Conservation (phyloP, 2,113 vertebrate species). For the Salvator merianae region DNA sequence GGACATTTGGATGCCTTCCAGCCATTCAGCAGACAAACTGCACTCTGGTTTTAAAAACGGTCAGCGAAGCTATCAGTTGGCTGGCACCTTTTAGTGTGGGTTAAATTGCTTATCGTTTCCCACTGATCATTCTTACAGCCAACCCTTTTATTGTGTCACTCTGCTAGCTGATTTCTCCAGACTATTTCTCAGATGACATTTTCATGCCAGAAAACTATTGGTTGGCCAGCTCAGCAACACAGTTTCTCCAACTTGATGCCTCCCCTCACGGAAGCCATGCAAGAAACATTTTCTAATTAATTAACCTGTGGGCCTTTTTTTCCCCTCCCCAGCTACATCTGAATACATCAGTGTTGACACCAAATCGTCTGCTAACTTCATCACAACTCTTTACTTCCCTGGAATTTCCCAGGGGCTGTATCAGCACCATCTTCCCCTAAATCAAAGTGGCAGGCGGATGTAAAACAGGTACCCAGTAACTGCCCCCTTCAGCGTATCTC, state of each 20-base stretch:
- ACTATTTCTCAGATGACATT: conserved; percentile 33
- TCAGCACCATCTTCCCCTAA: conserved; percentile 53
- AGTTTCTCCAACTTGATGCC: conserved; percentile 6
- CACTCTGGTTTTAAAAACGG: conserved; percentile 9
- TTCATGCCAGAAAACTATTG: conserved; percentile 27
- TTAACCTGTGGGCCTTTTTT: conserved; percentile 52
- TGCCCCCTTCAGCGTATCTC: conserved; percentile 33
- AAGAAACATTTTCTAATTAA: conserved; percentile 64
- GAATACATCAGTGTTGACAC: conserved; percentile 54
- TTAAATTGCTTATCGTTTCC: conserved; percentile 51
- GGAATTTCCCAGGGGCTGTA: conserved; percentile 54
- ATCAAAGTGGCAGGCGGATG: conserved; percentile 47
- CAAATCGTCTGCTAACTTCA: conserved; percentile 64
- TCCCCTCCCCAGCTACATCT: conserved; percentile 34
- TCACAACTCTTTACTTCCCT: conserved; percentile 61
- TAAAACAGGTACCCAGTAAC: conserved; percentile 36
- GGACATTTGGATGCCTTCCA: neutral
- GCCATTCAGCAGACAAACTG: neutral
- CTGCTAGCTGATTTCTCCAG: conserved; percentile 55
- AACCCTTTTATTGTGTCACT: conserved; percentile 35
- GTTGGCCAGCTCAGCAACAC: conserved; percentile 16
- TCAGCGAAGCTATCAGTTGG: conserved; percentile 44
- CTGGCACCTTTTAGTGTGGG: conserved; percentile 1
- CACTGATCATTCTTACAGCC: conserved; percentile 46
- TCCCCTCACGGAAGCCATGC: conserved; percentile 41